phyloP scores from a whole-genome alignment of 2,888 invertebrate genomes.

The Macrophya annulata region DNA sequence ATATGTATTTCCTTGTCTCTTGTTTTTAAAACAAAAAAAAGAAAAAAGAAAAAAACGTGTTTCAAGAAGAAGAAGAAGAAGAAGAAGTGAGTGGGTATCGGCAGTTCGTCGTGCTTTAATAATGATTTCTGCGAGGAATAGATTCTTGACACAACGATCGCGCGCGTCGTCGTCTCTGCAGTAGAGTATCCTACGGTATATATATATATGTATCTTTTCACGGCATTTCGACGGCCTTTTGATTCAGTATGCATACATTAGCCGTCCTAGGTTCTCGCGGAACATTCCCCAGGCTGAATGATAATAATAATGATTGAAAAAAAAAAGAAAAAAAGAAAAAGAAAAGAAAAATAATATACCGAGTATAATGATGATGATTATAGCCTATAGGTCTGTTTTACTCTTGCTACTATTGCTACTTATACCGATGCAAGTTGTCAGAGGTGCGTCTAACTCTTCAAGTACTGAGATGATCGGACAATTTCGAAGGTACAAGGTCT shows the following conservation, averaged over 20 bases:
- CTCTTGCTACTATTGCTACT: background rate
- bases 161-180: background rate
- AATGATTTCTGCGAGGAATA: constrained; percentile 20
- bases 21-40: background rate
- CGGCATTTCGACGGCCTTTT: constrained; percentile 41
- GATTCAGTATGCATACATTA: constrained; percentile 44
- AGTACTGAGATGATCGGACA: background rate
- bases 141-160: constrained; percentile 4
- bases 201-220: constrained; percentile 22
- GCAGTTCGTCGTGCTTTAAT: constrained; percentile 20
- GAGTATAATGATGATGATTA: constrained; percentile 21
- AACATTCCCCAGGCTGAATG: constrained; percentile 18
- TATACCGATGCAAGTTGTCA: background rate
- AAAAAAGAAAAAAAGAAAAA: background rate
- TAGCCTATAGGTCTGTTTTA: background rate
- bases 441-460: constrained; percentile 11
- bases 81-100: constrained; percentile 26
- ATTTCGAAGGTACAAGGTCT: constrained; percentile 56
- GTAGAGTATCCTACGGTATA: background rate
- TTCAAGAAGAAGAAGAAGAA: background rate
- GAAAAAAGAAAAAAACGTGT: background rate
- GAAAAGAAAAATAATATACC: background rate
- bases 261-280: constrained; percentile 4
- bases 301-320: background rate
- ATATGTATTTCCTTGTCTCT: constrained; percentile 15